These are phyloP conservation scores for Hyposoter didymator DNA, from an alignment of 2,888 invertebrate genomes.

Conservation along the genomic window DNA sequence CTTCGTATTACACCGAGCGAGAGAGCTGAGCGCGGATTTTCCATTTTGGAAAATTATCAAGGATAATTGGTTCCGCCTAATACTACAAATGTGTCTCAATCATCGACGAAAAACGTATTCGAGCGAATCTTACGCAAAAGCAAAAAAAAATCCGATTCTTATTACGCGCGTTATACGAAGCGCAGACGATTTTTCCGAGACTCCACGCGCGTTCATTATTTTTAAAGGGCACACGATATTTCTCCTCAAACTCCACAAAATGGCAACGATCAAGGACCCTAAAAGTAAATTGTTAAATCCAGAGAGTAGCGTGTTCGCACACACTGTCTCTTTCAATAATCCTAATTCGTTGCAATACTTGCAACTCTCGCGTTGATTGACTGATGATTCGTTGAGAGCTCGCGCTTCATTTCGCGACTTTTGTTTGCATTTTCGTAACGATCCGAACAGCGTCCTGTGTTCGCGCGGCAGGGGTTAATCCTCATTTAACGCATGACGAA, in stretches of 20 bases:
- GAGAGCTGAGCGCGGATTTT: constrained; percentile 31
- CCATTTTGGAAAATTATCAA: constrained; percentile 52
- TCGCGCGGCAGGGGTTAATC: background rate
- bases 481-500: constrained; percentile 55
- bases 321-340: background rate
- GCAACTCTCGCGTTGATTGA: constrained; percentile 33
- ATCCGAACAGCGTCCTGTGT: constrained; percentile 17
- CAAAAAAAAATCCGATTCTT: background rate
- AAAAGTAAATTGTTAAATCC: background rate
- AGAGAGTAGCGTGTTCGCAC: background rate
- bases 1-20: constrained; percentile 39
- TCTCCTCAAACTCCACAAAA: background rate
- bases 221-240: background rate
- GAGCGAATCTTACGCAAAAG: background rate
- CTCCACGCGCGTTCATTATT: background rate
- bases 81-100: constrained; percentile 21
- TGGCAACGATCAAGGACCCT: background rate
- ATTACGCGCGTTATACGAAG: background rate
- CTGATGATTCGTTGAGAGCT: constrained; percentile 45
- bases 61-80: constrained; percentile 34
- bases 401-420: constrained; percentile 40
- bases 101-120: constrained; percentile 12
- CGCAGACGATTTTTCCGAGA: background rate
- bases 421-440: constrained; percentile 57
- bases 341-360: constrained; percentile 18